These are phyloP conservation scores for Prionchulus punctatus DNA, from an alignment of 2,888 invertebrate species.

Conservation along the genomic window DNA sequence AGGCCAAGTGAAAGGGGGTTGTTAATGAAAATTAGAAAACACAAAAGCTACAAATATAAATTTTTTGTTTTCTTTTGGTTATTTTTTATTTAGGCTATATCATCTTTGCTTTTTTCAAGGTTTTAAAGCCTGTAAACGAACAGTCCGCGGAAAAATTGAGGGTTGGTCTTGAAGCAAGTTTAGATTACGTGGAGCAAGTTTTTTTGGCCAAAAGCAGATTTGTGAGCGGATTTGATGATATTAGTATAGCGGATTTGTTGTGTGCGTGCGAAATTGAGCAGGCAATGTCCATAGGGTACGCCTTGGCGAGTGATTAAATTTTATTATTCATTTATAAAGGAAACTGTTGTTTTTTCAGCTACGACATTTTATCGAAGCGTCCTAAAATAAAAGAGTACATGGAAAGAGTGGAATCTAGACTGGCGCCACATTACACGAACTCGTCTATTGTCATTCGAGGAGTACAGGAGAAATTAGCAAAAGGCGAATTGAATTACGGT, in stretches of 20 bases:
- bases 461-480: neutral
- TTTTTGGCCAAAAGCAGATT: conserved; percentile 16
- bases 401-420: neutral
- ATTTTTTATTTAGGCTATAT: no score
- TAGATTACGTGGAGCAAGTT: conserved; percentile 17
- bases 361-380: neutral
- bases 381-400: conserved; percentile 2
- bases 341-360: no score
- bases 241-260: conserved; percentile 56
- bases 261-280: conserved; percentile 63
- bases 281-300: conserved; percentile 33
- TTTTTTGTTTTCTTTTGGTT: no score
- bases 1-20: no score
- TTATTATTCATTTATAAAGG: no score
- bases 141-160: conserved; percentile 13
- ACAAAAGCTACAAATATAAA: no score
- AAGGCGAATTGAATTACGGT: neutral
- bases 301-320: no score
- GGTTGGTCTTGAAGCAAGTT: conserved; percentile 14
- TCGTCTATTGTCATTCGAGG: neutral
- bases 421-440: neutral
- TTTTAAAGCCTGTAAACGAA: conserved; percentile 23
- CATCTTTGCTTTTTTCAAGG: conserved; percentile 1
- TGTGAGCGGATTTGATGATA: conserved; percentile 32
- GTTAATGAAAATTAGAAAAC: no score